Percentiles rank a stretch among this genome's conserved stretches.
Conservation (phyloP, 92 coral and sea anemone genomes). For the Zoanthus solanderi region DNA sequence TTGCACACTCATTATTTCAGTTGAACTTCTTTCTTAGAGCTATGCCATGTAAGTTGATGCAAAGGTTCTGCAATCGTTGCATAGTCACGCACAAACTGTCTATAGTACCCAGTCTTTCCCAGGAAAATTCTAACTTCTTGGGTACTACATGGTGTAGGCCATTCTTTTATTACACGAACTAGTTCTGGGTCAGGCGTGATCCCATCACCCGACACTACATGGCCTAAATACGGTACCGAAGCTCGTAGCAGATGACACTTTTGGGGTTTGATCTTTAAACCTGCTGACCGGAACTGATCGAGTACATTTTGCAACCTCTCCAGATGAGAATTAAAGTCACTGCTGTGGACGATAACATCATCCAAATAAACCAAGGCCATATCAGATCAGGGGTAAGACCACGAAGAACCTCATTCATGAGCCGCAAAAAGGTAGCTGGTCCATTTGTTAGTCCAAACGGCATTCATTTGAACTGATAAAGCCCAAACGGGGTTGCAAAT, state of each 20-base stretch:
- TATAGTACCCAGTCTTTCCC: too few relatives aligned
- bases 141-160: too few relatives aligned
- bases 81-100: too few relatives aligned
- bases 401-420: slow-evolving; percentile 1
- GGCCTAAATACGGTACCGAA: neutral
- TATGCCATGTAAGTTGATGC: too few relatives aligned
- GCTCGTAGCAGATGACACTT: neutral
- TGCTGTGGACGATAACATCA: slow-evolving; percentile 17
- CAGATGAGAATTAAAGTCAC: slow-evolving; percentile 1
- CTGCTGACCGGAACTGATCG: neutral
- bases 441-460: slow-evolving; percentile 9
- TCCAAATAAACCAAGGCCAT: slow-evolving; percentile 28
- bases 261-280: neutral
- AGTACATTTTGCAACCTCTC: slow-evolving; percentile 9
- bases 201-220: too few relatives aligned
- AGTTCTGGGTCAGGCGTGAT: neutral
- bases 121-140: too few relatives aligned
- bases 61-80: too few relatives aligned
- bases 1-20: neutral
- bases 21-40: too few relatives aligned
- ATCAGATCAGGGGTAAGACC: slow-evolving; percentile 11
- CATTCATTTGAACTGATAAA: slow-evolving; percentile 13
- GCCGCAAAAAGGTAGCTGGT: neutral
- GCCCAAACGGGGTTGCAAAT: slow-evolving; percentile 23
- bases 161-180: too few relatives aligned